phyloP scores from a whole-genome alignment of 92 coral and sea anemone genomes.

The Anthopleura xanthogrammica region DNA sequence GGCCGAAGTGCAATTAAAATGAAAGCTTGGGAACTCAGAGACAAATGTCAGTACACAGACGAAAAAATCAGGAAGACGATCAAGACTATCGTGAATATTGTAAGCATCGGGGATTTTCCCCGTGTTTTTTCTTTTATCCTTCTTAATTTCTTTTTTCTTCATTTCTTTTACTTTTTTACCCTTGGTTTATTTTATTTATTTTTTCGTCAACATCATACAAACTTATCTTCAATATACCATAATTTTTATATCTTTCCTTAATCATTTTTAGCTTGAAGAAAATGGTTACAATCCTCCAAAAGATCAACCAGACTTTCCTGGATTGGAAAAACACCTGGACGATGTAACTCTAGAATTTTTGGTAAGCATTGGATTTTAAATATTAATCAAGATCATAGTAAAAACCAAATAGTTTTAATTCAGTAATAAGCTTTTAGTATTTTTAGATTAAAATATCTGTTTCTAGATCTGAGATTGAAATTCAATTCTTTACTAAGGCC shows the following conservation, averaged over 20 bases:
- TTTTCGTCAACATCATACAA: too few species aligned
- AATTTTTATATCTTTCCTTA: neutral
- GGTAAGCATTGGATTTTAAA: neutral
- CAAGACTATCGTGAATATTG: neutral
- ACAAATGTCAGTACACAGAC: neutral
- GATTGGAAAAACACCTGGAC: neutral
- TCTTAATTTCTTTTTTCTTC: neutral
- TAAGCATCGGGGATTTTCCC: neutral
- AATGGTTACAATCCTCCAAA: neutral
- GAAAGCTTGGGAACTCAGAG: neutral
- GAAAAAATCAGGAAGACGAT: neutral
- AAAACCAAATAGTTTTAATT: too few species aligned
- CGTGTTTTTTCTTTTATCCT: neutral
- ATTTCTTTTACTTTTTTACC: too few species aligned
- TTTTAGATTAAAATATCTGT: too few species aligned
- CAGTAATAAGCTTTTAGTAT: too few species aligned
- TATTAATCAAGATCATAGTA: too few species aligned
- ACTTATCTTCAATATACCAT: too few species aligned
- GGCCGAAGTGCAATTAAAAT: neutral
- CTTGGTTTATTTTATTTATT: too few species aligned
- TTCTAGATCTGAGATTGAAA: too few species aligned
- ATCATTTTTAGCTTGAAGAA: neutral
- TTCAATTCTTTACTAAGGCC: too few species aligned
- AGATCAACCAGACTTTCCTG: neutral
- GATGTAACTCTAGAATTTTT: neutral